Evolutionary conservation across 2,888 invertebrate species (phyloP).

Genomic region (Torymus auratus): DNA sequence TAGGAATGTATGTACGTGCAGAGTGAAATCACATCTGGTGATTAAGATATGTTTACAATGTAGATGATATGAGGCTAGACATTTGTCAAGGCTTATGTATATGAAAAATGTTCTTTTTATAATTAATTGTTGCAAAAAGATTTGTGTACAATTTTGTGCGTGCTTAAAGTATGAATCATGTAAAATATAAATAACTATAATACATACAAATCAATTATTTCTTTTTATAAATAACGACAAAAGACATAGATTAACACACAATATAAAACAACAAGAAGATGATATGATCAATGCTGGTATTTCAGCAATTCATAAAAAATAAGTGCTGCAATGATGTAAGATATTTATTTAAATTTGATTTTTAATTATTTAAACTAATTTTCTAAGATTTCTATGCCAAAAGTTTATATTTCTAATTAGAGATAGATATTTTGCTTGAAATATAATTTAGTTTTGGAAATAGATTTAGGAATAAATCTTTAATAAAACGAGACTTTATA

Average conservation of each 20-base stretch:
- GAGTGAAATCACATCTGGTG: conserved; percentile 36
- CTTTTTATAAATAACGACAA: conserved; percentile 25
- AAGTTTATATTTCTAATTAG: neutral
- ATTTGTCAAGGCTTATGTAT: conserved; percentile 33
- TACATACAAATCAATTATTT: conserved; percentile 23
- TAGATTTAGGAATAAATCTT: neutral
- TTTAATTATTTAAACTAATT: conserved; percentile 15
- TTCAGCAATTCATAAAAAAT: conserved; percentile 21
- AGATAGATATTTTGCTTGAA: conserved; percentile 16
- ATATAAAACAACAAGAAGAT: conserved; percentile 35
- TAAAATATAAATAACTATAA: conserved; percentile 34
- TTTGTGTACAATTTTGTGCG: conserved; percentile 40
- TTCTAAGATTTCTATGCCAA: neutral
- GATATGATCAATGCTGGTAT: conserved; percentile 22
- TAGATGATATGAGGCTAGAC: conserved; percentile 36
- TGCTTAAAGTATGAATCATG: conserved; percentile 32
- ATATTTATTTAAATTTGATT: conserved; percentile 5
- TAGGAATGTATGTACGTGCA: conserved; percentile 60
- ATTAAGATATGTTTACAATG: conserved; percentile 52
- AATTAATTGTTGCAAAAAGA: conserved; percentile 25
- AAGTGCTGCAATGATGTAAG: conserved; percentile 14
- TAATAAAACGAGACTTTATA: conserved; percentile 15
- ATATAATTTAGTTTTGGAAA: conserved; percentile 15
- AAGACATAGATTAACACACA: conserved; percentile 27
- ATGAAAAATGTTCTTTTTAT: conserved; percentile 27